A percentile compares a stretch with the other conserved stretches of the same genome.
phyloP scores from a whole-genome alignment of 1,140 invertebrate species.

The Eupristina koningsbergeri region DNA sequence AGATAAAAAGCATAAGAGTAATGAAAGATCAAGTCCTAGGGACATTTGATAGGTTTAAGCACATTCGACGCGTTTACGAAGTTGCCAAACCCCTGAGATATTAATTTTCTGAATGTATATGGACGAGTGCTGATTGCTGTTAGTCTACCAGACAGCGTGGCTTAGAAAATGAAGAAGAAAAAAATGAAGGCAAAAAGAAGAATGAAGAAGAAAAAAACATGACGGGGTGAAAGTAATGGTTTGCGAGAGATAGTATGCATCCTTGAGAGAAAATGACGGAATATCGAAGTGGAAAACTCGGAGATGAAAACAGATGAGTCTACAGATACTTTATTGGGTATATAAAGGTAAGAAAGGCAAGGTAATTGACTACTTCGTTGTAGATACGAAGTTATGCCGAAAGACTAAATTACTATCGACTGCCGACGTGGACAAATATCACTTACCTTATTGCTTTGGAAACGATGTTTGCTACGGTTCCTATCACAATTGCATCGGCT shows the following conservation, averaged over 20 bases:
- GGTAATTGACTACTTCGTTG: conserved; percentile 22
- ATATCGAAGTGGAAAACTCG: background rate
- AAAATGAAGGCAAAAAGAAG: conserved; percentile 52
- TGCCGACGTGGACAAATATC: conserved; percentile 55
- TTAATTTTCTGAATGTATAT: conserved; percentile 73
- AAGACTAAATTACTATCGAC: conserved; percentile 64
- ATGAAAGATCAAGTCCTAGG: background rate
- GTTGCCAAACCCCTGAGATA: conserved; percentile 63
- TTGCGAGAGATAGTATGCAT: background rate
- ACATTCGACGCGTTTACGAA: conserved; percentile 67
- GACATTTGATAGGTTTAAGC: conserved; percentile 58
- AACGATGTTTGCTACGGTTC: background rate
- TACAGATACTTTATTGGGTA: background rate
- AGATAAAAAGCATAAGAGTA: background rate
- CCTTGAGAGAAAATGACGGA: conserved; percentile 1
- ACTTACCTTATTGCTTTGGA: conserved; percentile 57
- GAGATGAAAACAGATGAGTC: conserved; percentile 27
- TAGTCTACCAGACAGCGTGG: background rate
- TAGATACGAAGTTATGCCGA: conserved; percentile 53
- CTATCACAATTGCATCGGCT: background rate
- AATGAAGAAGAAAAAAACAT: conserved; percentile 17
- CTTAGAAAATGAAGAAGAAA: background rate
- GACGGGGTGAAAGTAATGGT: too few relatives aligned
- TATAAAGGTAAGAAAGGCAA: background rate
- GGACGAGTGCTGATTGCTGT: conserved; percentile 65